Percentiles rank a stretch among this genome's conserved stretches.
These are phyloP conservation scores for Heteromurus nitidus DNA, from an alignment of 2,888 invertebrate genomes.

Conservation along the genomic window DNA sequence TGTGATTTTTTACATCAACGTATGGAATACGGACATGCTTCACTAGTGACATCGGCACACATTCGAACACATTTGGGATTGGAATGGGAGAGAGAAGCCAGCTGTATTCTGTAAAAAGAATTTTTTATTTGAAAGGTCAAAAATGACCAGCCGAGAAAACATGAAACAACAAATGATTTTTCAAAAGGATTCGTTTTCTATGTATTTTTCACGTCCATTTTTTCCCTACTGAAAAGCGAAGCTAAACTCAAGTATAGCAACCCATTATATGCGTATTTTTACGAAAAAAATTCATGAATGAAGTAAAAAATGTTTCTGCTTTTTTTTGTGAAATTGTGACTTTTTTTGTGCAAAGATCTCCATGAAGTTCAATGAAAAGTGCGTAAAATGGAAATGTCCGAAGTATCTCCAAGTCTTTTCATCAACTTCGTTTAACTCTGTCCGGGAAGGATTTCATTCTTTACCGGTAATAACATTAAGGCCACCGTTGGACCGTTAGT, in stretches of 20 bases:
- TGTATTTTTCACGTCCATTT: conserved; percentile 15
- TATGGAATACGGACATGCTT: neutral
- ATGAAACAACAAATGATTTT: conserved; percentile 56
- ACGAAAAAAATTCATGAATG: conserved; percentile 35
- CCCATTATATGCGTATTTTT: conserved; percentile 54
- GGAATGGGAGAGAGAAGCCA: neutral
- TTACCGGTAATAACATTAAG: conserved; percentile 44
- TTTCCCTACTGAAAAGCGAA: conserved; percentile 26
- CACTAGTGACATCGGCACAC: too few species aligned
- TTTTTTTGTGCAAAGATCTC: too few species aligned
- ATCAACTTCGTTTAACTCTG: neutral
- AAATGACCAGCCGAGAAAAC: conserved; percentile 55
- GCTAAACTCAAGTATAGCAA: conserved; percentile 28
- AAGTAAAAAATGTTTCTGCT: too few species aligned
- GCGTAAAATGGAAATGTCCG: conserved; percentile 15
- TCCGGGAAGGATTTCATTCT: neutral
- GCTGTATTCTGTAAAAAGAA: conserved; percentile 37
- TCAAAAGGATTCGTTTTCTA: conserved; percentile 38
- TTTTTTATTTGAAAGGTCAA: conserved; percentile 54
- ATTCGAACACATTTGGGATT: neutral
- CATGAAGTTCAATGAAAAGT: too few species aligned
- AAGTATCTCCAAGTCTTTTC: conserved; percentile 16
- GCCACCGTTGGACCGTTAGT: neutral
- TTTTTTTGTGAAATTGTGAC: neutral
- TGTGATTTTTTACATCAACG: conserved; percentile 5